Conservation (phyloP, 2,888 invertebrate species). For the Plusia festucae region DNA sequence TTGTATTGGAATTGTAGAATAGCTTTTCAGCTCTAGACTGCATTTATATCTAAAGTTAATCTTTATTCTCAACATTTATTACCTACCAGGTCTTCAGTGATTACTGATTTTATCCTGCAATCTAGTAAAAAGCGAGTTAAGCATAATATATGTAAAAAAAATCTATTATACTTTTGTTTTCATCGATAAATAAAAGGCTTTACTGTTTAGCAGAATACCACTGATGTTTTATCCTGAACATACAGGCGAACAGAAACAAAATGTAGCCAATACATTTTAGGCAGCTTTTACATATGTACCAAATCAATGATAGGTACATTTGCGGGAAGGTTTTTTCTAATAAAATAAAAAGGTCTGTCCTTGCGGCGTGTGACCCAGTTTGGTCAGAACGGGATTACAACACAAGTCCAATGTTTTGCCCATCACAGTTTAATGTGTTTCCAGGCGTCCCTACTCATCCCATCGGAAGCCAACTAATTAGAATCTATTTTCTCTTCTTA, state of each 20-base stretch:
- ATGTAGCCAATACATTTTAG: not conserved
- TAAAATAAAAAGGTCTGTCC: slow-evolving; percentile 66
- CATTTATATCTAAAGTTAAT: not conserved
- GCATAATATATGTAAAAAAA: too few species aligned
- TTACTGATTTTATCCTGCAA: too few species aligned
- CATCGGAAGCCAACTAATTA: slow-evolving; percentile 72
- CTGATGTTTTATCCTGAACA: not conserved
- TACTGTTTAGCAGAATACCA: not conserved
- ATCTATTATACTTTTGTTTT: too few species aligned
- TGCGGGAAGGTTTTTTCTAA: slow-evolving; percentile 51
- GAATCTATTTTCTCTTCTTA: slow-evolving; percentile 67
- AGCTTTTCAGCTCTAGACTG: not conserved
- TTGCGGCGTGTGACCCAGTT: slow-evolving; percentile 67
- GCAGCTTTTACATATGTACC: slow-evolving; percentile 1
- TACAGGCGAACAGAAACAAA: not conserved
- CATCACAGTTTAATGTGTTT: slow-evolving; percentile 75
- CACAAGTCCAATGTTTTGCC: slow-evolving; percentile 67
- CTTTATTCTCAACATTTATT: too few species aligned
- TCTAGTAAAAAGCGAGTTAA: too few species aligned
- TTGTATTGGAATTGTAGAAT: slow-evolving; percentile 29
- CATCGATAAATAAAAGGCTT: too few species aligned
- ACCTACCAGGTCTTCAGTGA: too few species aligned
- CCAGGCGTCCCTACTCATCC: slow-evolving; percentile 64
- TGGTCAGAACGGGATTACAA: slow-evolving; percentile 63
- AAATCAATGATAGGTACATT: slow-evolving; percentile 31